These are phyloP conservation scores for Lampris megalopsis DNA, from an alignment of 2,113 vertebrate genomes.

Conservation along the genomic window DNA sequence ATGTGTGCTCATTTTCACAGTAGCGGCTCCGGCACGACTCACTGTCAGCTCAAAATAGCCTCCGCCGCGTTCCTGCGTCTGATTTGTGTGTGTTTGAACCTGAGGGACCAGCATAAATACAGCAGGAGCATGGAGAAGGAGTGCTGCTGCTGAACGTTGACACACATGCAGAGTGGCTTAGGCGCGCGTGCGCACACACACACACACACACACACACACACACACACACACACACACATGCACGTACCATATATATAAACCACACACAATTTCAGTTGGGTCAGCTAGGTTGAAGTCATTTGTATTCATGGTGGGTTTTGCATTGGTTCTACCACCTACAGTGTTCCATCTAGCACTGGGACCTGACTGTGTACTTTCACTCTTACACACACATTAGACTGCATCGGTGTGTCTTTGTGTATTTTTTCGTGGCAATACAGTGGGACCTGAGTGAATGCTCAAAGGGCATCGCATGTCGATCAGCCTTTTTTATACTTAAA, in stretches of 20 bases:
- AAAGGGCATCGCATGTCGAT: constrained; percentile 41
- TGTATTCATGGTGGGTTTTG: constrained; percentile 81
- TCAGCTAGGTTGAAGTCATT: constrained; percentile 78
- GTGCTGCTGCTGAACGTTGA: constrained; percentile 68
- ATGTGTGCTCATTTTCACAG: constrained; percentile 76
- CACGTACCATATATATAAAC: neutral
- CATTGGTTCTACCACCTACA: constrained; percentile 80
- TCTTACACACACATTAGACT: constrained; percentile 70
- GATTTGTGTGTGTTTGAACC: constrained; percentile 79
- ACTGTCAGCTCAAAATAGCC: constrained; percentile 74
- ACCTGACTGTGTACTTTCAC: constrained; percentile 70
- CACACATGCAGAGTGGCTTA: constrained; percentile 60
- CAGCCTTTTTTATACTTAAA: constrained; percentile 53
- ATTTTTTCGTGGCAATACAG: constrained; percentile 59
- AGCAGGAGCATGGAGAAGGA: constrained; percentile 71
- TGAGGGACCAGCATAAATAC: constrained; percentile 65
- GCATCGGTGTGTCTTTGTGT: constrained; percentile 67
- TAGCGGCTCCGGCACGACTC: constrained; percentile 70
- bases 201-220: constrained; percentile 51
- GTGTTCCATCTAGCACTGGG: constrained; percentile 75
- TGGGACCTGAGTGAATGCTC: constrained; percentile 47
- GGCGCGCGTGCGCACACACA: neutral
- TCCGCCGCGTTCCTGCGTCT: constrained; percentile 74
- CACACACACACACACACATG: constrained; percentile 16
- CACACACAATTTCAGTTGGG: constrained; percentile 70